Conservation (phyloP, 2,888 invertebrate genomes). For the Xylota sylvarum region DNA sequence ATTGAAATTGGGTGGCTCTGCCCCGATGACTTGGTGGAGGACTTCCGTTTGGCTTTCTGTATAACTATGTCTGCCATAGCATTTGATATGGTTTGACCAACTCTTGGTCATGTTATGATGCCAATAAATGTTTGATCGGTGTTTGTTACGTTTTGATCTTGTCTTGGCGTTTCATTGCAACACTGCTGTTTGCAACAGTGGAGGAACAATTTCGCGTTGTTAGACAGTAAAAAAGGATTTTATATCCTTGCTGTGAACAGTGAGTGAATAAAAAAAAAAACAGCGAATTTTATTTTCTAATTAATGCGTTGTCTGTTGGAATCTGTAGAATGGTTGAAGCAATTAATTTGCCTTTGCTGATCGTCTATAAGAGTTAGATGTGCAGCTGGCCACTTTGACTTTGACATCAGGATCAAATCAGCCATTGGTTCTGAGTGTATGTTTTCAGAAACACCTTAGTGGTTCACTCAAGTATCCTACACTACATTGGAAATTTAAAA, state of each 20-base stretch:
- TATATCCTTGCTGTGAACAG: background rate
- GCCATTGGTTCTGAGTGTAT: too few species aligned
- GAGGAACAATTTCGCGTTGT: background rate
- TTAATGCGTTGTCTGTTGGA: slow-evolving; percentile 26
- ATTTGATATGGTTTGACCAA: background rate
- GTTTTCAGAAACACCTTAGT: too few species aligned
- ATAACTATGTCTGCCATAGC: background rate
- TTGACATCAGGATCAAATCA: too few species aligned
- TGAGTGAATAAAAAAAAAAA: slow-evolving; percentile 3
- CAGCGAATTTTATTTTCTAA: slow-evolving; percentile 27
- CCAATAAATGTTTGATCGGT: slow-evolving; percentile 14
- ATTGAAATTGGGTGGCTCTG: slow-evolving; percentile 23
- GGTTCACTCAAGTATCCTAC: too few species aligned
- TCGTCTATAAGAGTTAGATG: background rate
- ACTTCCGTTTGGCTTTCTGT: slow-evolving; percentile 3
- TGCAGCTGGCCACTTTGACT: background rate
- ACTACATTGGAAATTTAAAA: too few species aligned
- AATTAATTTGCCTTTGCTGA: background rate
- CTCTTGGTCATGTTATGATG: slow-evolving; percentile 13
- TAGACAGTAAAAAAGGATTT: slow-evolving; percentile 11
- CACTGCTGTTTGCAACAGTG: background rate
- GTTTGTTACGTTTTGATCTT: background rate
- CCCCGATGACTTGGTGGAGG: background rate
- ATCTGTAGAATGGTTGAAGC: background rate
- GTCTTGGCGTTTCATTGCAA: background rate